A percentile compares a stretch with the other conserved stretches of the same genome.
phyloP scores from a whole-genome alignment of 2,888 invertebrate species.

The Lapara coniferarum region DNA sequence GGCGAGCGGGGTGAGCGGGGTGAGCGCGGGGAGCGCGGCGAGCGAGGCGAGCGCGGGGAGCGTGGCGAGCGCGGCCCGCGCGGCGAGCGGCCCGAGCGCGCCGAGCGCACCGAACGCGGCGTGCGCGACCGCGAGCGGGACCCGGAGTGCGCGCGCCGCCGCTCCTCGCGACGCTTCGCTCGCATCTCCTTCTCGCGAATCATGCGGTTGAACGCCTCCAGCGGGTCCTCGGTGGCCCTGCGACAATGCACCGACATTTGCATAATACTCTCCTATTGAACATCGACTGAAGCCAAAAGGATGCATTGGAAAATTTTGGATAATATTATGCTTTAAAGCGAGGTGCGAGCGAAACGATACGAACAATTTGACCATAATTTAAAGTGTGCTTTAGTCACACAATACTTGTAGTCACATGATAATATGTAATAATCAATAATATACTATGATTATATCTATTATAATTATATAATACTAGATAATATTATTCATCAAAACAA shows the following conservation, averaged over 20 bases:
- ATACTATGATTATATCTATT: no score
- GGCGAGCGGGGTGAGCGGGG: constrained; percentile 67
- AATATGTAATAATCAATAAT: no score
- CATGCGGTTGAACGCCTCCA: constrained; percentile 94
- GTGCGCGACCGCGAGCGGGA: constrained; percentile 69
- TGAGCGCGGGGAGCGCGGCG: constrained; percentile 70
- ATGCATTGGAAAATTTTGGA: not conserved
- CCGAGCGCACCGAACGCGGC: constrained; percentile 57
- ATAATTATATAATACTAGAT: no score
- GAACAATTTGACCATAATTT: constrained; percentile 21
- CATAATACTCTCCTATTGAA: not conserved
- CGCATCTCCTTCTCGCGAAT: constrained; percentile 92
- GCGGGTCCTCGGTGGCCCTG: constrained; percentile 91
- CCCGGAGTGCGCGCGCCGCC: constrained; percentile 80
- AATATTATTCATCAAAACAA: no score
- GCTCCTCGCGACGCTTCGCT: constrained; percentile 85
- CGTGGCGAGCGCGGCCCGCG: constrained; percentile 82
- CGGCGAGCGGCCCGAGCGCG: constrained; percentile 61
- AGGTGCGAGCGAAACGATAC: constrained; percentile 31
- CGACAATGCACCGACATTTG: constrained; percentile 44
- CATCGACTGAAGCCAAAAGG: not conserved
- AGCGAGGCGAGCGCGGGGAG: constrained; percentile 67
- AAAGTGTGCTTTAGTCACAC: not conserved
- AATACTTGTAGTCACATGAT: not conserved
- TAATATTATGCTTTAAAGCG: not conserved